Conservation (phyloP, 1,140 invertebrate species). For the Cydia fagiglandana region DNA sequence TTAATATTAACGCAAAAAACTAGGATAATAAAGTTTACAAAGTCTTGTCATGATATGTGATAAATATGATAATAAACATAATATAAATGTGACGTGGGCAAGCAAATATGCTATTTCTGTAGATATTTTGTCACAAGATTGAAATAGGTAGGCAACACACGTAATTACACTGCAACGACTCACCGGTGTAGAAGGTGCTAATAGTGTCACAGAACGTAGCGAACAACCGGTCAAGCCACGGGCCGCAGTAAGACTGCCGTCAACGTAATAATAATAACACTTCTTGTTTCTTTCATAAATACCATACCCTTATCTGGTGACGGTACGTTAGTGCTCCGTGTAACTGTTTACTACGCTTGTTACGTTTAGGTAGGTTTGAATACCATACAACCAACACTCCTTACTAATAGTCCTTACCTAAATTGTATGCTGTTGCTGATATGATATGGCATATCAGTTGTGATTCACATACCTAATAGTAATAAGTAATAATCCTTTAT, state of each 20-base stretch:
- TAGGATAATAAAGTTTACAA: background rate
- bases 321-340: constrained; percentile 42
- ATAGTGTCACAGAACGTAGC: constrained; percentile 24
- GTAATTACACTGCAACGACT: constrained; percentile 37
- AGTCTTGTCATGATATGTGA: background rate
- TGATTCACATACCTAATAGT: no score
- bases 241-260: constrained; percentile 37
- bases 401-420: no score
- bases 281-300: constrained; percentile 28
- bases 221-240: constrained; percentile 37
- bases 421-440: no score
- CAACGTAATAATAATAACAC: constrained; percentile 35
- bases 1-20: background rate
- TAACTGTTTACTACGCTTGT: constrained; percentile 19
- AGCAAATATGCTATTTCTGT: background rate
- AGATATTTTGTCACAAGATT: background rate
- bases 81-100: background rate
- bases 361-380: constrained; percentile 2
- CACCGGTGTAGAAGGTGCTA: constrained; percentile 41
- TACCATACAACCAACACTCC: constrained; percentile 1
- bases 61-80: background rate
- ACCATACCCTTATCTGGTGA: constrained; percentile 49
- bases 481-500: no score
- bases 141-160: constrained; percentile 32
- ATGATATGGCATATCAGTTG: background rate